Evolutionary conservation across 2,888 invertebrate genomes (phyloP).

Genomic region (Lissocephala sabroskyi): DNA sequence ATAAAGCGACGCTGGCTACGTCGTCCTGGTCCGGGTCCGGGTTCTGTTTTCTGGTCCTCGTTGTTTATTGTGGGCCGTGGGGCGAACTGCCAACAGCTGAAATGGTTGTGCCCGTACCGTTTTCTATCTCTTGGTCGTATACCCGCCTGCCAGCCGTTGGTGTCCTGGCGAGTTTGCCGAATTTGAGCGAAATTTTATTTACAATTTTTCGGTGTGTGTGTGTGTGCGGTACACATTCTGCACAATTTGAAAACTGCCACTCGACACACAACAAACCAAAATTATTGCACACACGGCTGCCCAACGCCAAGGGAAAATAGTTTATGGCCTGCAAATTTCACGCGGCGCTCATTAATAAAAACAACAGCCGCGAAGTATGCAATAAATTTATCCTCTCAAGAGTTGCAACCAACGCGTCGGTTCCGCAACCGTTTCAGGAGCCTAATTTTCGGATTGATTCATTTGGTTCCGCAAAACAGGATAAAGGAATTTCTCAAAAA

Average conservation of each 20-base stretch:
- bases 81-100: neutral
- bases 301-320: slow-evolving; percentile 56
- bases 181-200: slow-evolving; percentile 38
- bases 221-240: slow-evolving; percentile 25
- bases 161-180: slow-evolving; percentile 14
- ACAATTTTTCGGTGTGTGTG: slow-evolving; percentile 26
- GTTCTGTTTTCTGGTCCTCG: neutral
- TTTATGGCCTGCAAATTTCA: slow-evolving; percentile 40
- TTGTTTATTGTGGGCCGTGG: neutral
- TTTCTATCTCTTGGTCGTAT: neutral
- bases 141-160: neutral
- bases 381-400: no score
- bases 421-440: no score
- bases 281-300: slow-evolving; percentile 1
- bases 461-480: no score
- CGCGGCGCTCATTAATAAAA: slow-evolving; percentile 54
- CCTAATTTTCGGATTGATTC: no score
- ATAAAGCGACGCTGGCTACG: neutral
- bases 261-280: slow-evolving; percentile 7
- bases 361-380: slow-evolving; percentile 51
- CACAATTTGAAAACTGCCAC: slow-evolving; percentile 59
- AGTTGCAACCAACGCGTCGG: no score
- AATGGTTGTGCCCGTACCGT: neutral
- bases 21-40: no score
- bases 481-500: no score